phyloP scores from a whole-genome alignment of 2,888 invertebrate species.

The Philonicus albiceps region DNA sequence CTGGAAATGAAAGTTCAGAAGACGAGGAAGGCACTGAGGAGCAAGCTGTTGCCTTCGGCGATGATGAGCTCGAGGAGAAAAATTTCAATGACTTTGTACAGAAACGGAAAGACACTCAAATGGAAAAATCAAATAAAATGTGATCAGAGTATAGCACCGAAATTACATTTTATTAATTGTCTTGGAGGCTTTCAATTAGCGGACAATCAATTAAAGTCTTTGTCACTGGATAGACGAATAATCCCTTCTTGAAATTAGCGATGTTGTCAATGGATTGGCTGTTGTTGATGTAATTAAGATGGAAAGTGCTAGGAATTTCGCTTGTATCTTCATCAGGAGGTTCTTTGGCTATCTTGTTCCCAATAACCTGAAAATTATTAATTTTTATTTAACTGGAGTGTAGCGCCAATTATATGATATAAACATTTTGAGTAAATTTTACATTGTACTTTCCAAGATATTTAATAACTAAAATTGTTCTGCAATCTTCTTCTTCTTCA shows the following conservation, averaged over 20 bases:
- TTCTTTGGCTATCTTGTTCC: slow-evolving; percentile 15
- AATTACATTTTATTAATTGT: not conserved
- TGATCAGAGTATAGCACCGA: slow-evolving; percentile 11
- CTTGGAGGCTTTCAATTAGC: not conserved
- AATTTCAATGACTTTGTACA: slow-evolving; percentile 60
- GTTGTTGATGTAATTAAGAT: slow-evolving; percentile 47
- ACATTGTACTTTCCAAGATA: too few species aligned
- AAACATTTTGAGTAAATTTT: too few species aligned
- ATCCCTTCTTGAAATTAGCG: slow-evolving; percentile 56
- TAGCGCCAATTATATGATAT: too few species aligned
- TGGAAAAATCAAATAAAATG: slow-evolving; percentile 50
- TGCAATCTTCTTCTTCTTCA: too few species aligned
- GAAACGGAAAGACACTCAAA: slow-evolving; percentile 54
- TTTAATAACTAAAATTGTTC: too few species aligned
- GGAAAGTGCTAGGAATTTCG: not conserved
- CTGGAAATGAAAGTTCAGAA: slow-evolving; percentile 78
- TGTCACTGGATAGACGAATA: slow-evolving; percentile 57
- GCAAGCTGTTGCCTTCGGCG: slow-evolving; percentile 53
- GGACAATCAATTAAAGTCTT: slow-evolving; percentile 52
- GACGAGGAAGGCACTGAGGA: slow-evolving; percentile 76
- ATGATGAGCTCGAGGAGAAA: slow-evolving; percentile 57
- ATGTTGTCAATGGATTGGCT: slow-evolving; percentile 57
- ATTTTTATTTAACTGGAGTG: not conserved
- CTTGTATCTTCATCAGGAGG: not conserved
- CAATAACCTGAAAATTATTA: slow-evolving; percentile 38